A percentile compares a stretch with the other conserved stretches of the same genome.
Evolutionary conservation across 2,888 invertebrate genomes (phyloP).

Genomic region (Phlogophora meticulosa): DNA sequence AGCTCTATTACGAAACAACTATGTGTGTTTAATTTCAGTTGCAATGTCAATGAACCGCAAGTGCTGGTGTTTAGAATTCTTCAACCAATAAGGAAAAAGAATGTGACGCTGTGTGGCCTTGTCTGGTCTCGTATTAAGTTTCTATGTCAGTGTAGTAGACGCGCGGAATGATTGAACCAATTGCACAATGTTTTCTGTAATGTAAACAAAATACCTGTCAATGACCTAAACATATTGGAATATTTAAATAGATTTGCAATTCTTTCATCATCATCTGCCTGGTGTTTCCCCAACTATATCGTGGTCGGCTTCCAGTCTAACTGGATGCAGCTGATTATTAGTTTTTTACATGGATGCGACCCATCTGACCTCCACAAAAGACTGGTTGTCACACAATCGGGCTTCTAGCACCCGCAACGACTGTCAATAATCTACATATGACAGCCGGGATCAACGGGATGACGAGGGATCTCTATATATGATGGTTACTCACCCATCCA

Average conservation of each 20-base stretch:
- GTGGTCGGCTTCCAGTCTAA: no score
- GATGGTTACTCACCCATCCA: no score
- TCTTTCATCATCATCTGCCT: neutral
- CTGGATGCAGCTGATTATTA: no score
- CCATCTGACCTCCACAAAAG: no score
- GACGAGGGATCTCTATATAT: no score
- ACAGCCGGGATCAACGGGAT: no score
- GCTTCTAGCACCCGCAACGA: no score
- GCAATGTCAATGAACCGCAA: constrained; percentile 44
- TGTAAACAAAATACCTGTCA: constrained; percentile 32
- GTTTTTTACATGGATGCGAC: no score
- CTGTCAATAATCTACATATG: no score
- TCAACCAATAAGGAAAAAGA: constrained; percentile 30
- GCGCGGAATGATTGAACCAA: constrained; percentile 2
- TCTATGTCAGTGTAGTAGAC: neutral
- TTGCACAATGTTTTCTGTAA: constrained; percentile 29
- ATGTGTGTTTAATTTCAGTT: neutral
- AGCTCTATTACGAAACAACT: neutral
- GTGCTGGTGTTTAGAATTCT: constrained; percentile 18
- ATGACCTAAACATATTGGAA: constrained; percentile 22
- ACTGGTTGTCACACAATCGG: no score
- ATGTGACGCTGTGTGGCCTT: constrained; percentile 12
- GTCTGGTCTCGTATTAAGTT: constrained; percentile 13
- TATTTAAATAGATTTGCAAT: constrained; percentile 6
- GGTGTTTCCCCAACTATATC: no score